Conservation (phyloP, 1,140 invertebrate genomes). For the Dryas iulia region DNA sequence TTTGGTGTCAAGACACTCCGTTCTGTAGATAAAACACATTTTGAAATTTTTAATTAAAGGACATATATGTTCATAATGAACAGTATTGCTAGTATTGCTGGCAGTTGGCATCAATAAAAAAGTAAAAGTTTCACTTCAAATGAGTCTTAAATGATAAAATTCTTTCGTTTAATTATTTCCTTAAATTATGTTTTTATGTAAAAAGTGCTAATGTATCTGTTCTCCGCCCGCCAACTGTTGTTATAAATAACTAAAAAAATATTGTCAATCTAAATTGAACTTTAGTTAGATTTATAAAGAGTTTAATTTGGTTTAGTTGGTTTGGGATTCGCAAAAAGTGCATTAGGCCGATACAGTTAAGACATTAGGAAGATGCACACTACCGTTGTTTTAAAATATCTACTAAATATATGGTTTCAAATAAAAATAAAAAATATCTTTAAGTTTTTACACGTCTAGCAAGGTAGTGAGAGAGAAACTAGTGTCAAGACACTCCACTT, state of each 20-base stretch:
- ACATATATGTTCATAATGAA: too few relatives aligned
- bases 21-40: too few relatives aligned
- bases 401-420: too few relatives aligned
- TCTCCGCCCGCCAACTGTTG: conserved; percentile 2
- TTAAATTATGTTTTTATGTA: background rate
- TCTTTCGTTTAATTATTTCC: background rate
- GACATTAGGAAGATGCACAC: conserved; percentile 11
- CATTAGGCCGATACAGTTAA: conserved; percentile 32
- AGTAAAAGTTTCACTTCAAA: background rate
- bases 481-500: too few relatives aligned
- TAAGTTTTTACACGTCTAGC: too few relatives aligned
- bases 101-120: background rate
- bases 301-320: conserved; percentile 7
- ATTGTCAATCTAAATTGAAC: background rate
- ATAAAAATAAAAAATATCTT: too few relatives aligned
- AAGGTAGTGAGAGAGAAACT: too few relatives aligned
- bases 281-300: background rate
- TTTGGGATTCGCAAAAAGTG: conserved; percentile 29
- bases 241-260: conserved; percentile 14
- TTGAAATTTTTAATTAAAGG: background rate
- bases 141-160: background rate
- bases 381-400: too few relatives aligned
- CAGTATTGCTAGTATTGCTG: too few relatives aligned
- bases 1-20: too few relatives aligned
- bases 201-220: conserved; percentile 12